Base-by-base conservation (phyloP, 2,888 invertebrate genomes). In the Nomada hirtipes region DNA sequence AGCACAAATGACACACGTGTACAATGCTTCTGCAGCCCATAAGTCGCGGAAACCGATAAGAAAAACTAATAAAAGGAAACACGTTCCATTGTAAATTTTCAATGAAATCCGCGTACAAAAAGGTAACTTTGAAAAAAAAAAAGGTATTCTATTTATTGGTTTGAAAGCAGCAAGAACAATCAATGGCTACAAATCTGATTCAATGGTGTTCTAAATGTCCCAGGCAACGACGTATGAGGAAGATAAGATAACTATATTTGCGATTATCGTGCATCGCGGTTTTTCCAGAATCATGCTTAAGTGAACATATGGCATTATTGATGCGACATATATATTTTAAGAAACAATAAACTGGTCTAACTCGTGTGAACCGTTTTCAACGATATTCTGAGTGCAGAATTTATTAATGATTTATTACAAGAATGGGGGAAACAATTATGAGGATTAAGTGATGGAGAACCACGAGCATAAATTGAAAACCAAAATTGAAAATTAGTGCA, bases 161-260 rank as follows among this genome's bases (percentile, higher is more conserved):
- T 69, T n/a, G 64, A 64, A 68, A 75, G 10, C 7, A n/a, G 47
- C 53, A 73, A 57, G 72, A 79, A 75, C 76, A 63, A 83, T 86
- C 74, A 69, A 70, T 84, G 65, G 50, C 36, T 65, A 76, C 76
- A 86, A 86, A 86, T 86, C 63, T 60, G 74, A 84, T 67, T 86
- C 71, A 84, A 83, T 83, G 76, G 84, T 77, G 67, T 82, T 78
- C 68, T 61, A 78, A 74, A 73, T 71, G 75, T 80, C 29, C 73
- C 76, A 65, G 79, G 76, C 74, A 36, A 26, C 57, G 73, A 63
- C 69, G 71, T 77, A 77, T 53, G 71, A 65, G 69, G 18, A 29
- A 77, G 87, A 87, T 87, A 87, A 87, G 87, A 87, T 87, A 87
- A 85, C 76, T 63, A 47, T 79, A 77, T 77, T 77, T 85, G 86